Percentiles rank a stretch among this genome's conserved stretches.
Conservation (phyloP, 2,888 invertebrate genomes). For the Papilio protenor region DNA sequence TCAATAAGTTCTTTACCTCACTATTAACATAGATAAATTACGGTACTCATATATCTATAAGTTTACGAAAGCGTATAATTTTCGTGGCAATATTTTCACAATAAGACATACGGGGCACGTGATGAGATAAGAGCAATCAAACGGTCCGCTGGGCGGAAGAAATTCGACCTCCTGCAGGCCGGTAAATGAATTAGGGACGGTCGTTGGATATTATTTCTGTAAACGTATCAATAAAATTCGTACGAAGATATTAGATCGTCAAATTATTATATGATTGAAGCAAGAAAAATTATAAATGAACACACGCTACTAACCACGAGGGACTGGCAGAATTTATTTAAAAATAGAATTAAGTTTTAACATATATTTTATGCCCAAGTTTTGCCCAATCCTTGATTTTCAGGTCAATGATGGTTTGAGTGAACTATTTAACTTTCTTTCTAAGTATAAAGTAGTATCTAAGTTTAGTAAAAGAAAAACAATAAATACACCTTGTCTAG, state of each 20-base stretch:
- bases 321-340: background rate
- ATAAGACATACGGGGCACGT: constrained; percentile 15
- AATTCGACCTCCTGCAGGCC: constrained; percentile 30
- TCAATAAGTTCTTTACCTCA: background rate
- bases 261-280: background rate
- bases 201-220: constrained; percentile 26
- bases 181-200: constrained; percentile 22
- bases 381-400: background rate
- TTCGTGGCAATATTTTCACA: constrained; percentile 19
- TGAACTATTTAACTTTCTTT: background rate
- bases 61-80: constrained; percentile 11
- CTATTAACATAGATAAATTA: background rate
- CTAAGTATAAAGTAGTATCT: background rate
- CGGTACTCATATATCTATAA: background rate
- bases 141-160: constrained; percentile 38
- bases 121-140: constrained; percentile 41
- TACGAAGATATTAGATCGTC: constrained; percentile 2
- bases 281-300: background rate
- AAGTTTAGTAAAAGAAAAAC: background rate
- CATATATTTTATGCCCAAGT: background rate
- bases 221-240: constrained; percentile 20
- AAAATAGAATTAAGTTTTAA: too few species aligned
- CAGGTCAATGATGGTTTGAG: background rate
- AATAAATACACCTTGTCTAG: background rate
- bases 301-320: background rate